A percentile compares a stretch with the other conserved stretches of the same genome.
Conservation (phyloP, 2,888 invertebrate genomes). For the Byasa hedistus region DNA sequence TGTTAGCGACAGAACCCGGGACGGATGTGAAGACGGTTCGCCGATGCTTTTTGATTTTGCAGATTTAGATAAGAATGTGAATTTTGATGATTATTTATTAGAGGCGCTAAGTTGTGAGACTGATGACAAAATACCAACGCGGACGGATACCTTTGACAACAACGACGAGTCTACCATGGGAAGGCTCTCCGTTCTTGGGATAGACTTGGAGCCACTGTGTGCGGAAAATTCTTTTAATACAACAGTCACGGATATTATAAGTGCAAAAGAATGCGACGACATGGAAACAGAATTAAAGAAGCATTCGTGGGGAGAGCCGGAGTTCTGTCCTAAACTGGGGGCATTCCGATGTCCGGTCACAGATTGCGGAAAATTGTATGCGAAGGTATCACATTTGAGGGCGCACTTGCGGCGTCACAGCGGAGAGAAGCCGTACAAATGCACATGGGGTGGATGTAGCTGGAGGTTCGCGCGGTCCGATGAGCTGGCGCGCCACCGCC, state of each 20-base stretch:
- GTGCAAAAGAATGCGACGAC: conserved; percentile 26
- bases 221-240: conserved; percentile 52
- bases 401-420: conserved; percentile 92
- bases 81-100: conserved; percentile 64
- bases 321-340: conserved; percentile 72
- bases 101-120: conserved; percentile 63
- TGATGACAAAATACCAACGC: conserved; percentile 52
- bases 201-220: conserved; percentile 47
- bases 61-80: conserved; percentile 64
- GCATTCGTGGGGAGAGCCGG: conserved; percentile 65
- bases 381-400: conserved; percentile 93
- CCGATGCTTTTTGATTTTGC: conserved; percentile 63
- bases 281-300: conserved; percentile 47
- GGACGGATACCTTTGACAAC: conserved; percentile 48
- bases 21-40: conserved; percentile 51
- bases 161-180: conserved; percentile 43
- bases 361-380: conserved; percentile 89
- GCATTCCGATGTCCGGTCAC: conserved; percentile 85
- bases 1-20: conserved; percentile 56
- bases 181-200: conserved; percentile 45
- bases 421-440: conserved; percentile 88
- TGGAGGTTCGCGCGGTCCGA: conserved; percentile 98
- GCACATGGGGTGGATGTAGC: conserved; percentile 89
- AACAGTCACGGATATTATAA: conserved; percentile 38
- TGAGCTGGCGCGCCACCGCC: conserved; percentile 93